These are phyloP conservation scores for Numida meleagris DNA, from an alignment of 2,113 vertebrate genomes.

Conservation along the genomic window DNA sequence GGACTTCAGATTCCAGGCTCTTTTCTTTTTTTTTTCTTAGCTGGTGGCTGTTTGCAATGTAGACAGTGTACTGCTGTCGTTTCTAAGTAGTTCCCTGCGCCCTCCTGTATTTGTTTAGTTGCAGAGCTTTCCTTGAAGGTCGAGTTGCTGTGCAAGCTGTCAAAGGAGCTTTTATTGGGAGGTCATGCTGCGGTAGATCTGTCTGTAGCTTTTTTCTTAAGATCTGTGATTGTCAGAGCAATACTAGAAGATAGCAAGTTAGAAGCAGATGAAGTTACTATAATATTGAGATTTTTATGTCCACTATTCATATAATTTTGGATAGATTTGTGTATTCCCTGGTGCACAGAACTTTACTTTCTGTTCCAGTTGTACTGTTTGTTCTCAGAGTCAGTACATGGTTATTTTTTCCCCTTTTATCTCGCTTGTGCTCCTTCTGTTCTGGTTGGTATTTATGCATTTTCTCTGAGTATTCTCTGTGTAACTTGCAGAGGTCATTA, in stretches of 20 bases:
- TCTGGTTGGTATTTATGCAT: background rate
- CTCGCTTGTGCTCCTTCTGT: background rate
- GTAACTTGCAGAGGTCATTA: background rate
- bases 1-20: background rate
- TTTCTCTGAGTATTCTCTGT: background rate
- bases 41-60: background rate
- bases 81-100: background rate
- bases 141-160: background rate
- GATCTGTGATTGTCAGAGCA: background rate
- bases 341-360: background rate
- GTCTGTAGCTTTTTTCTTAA: background rate
- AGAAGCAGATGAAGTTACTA: background rate
- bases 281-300: background rate
- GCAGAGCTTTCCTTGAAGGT: background rate
- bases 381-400: background rate
- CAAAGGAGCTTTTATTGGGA: background rate
- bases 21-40: background rate
- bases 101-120: background rate
- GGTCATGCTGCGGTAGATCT: rapidly evolving
- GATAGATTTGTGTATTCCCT: background rate
- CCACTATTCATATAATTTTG: background rate
- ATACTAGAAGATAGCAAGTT: background rate
- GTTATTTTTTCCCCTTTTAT: background rate
- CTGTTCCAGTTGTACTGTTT: background rate
- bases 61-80: background rate